Percentiles rank a stretch among this genome's conserved stretches.
Evolutionary conservation across 1,140 invertebrate genomes (phyloP).

Genomic region (Tenebrio molitor): DNA sequence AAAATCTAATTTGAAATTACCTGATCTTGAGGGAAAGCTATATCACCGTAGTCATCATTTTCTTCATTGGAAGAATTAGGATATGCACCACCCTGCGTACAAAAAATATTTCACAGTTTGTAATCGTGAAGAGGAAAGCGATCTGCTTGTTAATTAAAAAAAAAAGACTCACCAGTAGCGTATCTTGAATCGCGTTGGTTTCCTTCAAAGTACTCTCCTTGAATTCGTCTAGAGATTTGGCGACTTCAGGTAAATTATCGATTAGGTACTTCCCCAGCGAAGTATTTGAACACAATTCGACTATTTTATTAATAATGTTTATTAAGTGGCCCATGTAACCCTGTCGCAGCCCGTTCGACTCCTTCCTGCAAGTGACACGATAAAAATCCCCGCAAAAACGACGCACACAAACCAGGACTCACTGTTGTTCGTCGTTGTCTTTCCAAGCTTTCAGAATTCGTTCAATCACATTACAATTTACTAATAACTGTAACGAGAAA

Average conservation of each 20-base stretch:
- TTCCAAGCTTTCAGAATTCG: slow-evolving; percentile 70
- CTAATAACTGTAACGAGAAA: slow-evolving; percentile 68
- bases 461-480: slow-evolving; percentile 69
- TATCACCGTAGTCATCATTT: slow-evolving; percentile 60
- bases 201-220: slow-evolving; percentile 71
- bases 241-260: slow-evolving; percentile 71
- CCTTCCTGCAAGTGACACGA: slow-evolving; percentile 55
- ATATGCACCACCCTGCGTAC: slow-evolving; percentile 64
- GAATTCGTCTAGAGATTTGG: slow-evolving; percentile 74
- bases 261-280: slow-evolving; percentile 69
- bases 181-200: slow-evolving; percentile 75
- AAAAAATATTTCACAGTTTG: too few species aligned
- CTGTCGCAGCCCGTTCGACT: slow-evolving; percentile 62
- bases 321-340: slow-evolving; percentile 72
- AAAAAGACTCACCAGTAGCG: slow-evolving; percentile 67
- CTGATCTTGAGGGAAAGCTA: slow-evolving; percentile 50
- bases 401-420: slow-evolving; percentile 59
- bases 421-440: slow-evolving; percentile 70
- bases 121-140: too few species aligned
- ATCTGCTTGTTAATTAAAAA: background rate
- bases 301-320: slow-evolving; percentile 73
- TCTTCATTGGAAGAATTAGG: slow-evolving; percentile 60
- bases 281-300: slow-evolving; percentile 67
- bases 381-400: slow-evolving; percentile 45
- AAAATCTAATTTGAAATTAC: slow-evolving; percentile 14